Base-by-base conservation (phyloP, 2,113 vertebrate species). In the Etheostoma spectabile region DNA sequence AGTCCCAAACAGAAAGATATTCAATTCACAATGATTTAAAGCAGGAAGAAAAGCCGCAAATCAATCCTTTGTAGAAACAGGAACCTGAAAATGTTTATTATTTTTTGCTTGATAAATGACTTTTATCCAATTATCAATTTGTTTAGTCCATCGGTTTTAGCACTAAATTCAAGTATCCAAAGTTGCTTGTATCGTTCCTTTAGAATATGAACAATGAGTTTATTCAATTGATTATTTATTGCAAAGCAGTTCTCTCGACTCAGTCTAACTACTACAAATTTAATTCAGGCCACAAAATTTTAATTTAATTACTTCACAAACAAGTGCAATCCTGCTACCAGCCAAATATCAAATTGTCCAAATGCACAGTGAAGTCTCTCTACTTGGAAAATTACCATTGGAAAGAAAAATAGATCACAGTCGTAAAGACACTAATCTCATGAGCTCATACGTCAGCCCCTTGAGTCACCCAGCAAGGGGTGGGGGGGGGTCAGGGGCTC, bases 331-430 rank as follows among this genome's bases (percentile, higher is more conserved):
- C 46, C 63, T 52, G 35, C 52, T 45, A 38, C 52, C 65, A 51
- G 61, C 33, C 45, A 77, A 59, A 70, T 46, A 74, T 56, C 46
- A 77, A 85, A 70, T 35, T 64, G 38, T 75, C 51, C 22, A 52
- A 46, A 67, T 22, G 21, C 60, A 48, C 4, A 19, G 24, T 48
- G 61, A 87, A 48, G 38, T 46, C 21, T 10, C 62, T 45, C 14
- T 11, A 22, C 18, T 63, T 70, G 19, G 57, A 69, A 38, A 46
- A 77, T 49, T 16, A 82, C 52, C 56, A 84, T 27, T 30, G 30
- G 27, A 48, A 66, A 61, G 42, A 63, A 73, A 38, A 75, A 69
- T 24, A 79, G 64, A 80, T 82, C 72, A 14, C 24, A 51, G 18
- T 18, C n/a, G 51, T 19, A 5, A 62, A 70, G 57, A 79, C 68